Conservation (phyloP, 1,140 invertebrate species). For the Aleiodes sp. region DNA sequence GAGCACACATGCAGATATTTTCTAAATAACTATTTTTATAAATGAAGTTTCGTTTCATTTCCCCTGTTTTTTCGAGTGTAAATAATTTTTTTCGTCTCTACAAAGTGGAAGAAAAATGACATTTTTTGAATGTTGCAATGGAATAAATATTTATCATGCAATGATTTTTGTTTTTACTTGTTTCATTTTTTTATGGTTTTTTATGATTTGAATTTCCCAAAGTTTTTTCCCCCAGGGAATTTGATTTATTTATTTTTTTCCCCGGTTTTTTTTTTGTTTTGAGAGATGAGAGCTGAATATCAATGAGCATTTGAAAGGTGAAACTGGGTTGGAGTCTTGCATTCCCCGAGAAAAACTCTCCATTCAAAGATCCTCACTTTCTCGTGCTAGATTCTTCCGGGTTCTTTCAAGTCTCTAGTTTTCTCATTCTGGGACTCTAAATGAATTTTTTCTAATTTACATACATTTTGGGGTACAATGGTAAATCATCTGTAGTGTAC, state of each 20-base stretch:
- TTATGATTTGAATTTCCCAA: no score
- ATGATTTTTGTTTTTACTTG: background rate
- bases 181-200: background rate
- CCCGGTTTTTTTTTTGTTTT: background rate
- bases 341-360: background rate
- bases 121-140: no score
- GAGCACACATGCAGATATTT: no score
- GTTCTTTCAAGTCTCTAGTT: background rate
- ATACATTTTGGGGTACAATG: no score
- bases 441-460: no score
- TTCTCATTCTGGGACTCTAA: background rate
- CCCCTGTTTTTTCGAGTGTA: no score
- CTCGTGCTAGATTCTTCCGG: background rate
- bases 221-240: no score
- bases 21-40: no score
- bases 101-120: no score
- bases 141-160: background rate
- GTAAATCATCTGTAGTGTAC: no score
- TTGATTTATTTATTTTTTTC: background rate
- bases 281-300: background rate
- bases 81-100: no score
- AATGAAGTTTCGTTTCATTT: no score
- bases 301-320: background rate
- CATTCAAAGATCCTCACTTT: background rate
- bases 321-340: background rate